Conservation (phyloP, 2,888 invertebrate species). For the Lissocephala sabroskyi region DNA sequence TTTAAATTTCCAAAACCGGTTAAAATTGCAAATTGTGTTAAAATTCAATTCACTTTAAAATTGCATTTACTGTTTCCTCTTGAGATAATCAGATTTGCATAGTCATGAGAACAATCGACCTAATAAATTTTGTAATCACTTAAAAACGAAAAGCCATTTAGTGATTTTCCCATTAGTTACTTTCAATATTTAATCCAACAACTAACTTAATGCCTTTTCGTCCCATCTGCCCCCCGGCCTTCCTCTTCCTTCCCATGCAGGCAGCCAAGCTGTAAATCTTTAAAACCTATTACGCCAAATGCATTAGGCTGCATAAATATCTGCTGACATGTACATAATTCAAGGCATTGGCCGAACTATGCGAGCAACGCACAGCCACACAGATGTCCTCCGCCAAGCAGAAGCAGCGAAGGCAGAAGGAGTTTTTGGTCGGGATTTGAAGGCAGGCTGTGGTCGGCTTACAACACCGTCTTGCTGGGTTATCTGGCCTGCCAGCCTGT, state of each 20-base stretch:
- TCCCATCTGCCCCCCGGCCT: constrained; percentile 56
- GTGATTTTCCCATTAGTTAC: constrained; percentile 19
- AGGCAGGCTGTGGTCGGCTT: too few relatives aligned
- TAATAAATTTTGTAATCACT: background rate
- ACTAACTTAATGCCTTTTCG: too few relatives aligned
- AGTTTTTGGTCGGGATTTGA: too few relatives aligned
- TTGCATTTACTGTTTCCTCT: background rate
- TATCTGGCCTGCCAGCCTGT: too few relatives aligned
- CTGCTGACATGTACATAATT: constrained; percentile 36
- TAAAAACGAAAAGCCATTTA: background rate
- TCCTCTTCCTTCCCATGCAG: constrained; percentile 25
- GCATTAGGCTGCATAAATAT: constrained; percentile 37
- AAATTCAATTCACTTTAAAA: background rate
- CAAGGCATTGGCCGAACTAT: constrained; percentile 14
- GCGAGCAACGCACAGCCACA: constrained; percentile 1
- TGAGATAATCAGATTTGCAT: background rate
- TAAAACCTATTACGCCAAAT: constrained; percentile 29
- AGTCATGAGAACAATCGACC: background rate
- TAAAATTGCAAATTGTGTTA: background rate
- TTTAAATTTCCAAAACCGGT: too few relatives aligned
- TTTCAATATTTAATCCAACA: constrained; percentile 26
- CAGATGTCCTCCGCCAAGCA: background rate
- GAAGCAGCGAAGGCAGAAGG: background rate
- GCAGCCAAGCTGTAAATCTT: constrained; percentile 16
- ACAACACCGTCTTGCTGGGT: too few relatives aligned